Base-by-base conservation (phyloP, 1,140 invertebrate genomes). In the Heliconius himera region DNA sequence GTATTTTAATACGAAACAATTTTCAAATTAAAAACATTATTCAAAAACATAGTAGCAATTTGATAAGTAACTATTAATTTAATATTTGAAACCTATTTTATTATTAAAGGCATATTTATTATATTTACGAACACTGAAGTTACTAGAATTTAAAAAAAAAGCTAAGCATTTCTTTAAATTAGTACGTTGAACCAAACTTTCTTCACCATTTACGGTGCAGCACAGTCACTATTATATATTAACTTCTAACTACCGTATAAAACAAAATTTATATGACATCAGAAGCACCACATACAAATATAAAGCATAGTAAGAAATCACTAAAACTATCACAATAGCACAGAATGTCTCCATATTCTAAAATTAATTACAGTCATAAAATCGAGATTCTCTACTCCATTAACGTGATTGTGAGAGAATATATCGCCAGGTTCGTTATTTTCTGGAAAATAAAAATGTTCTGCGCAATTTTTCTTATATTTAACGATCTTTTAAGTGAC, bases 351-450 rank as follows among this genome's bases (percentile, higher is more conserved):
- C 74, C 78, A 79, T 79, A 79, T 73, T 79, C 66, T 56, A 72
- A 76, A 80, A 80, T 80, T 80, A 80, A 80, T 80, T 80, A 76
- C 78, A 75, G 49, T 71, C 74, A 80, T 80, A 80, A 76, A 80
- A 76, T 80, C 66, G 78, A 79, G 56, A 33, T 66, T n/a, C 78
- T 33, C 18, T 75, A 56, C 78, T 49, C 38, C 46, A 77, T 72
- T 77, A 77, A 70, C 51, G 77, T 75, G 78, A 76, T 76, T 80
- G 49, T 80, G 70, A 56, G 49, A 41, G 73, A 75, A 80, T 80
- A 80, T 75, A 71, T 73, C 76, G 56, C 66, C 41, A 75, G 73
- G 46, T 51, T 71, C 60, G 66, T 79, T 79, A 75, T 79, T 20
- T 75, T 56, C 41, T 71, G 18, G 66, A 51, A 46, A 79, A 79